A percentile compares a stretch with the other conserved stretches of the same genome.
Evolutionary conservation across 2,888 invertebrate species (phyloP).

Genomic region (Punctoribates punctum): DNA sequence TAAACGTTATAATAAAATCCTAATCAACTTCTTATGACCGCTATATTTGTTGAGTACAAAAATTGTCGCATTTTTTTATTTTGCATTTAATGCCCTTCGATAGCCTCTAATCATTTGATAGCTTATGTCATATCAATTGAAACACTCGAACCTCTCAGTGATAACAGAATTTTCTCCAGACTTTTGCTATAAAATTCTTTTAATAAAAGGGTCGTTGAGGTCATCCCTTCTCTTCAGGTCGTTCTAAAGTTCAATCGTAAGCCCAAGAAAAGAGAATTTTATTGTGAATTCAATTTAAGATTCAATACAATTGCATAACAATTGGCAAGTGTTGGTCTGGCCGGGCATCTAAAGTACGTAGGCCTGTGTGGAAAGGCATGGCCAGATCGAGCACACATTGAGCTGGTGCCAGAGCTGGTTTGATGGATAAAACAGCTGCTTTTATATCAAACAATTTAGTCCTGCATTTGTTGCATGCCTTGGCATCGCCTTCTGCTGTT

Average conservation of each 20-base stretch:
- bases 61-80: no score
- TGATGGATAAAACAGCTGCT: constrained; percentile 34
- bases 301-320: background rate
- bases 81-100: no score
- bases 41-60: background rate
- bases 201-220: constrained; percentile 20
- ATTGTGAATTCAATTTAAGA: background rate
- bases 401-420: constrained; percentile 14
- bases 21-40: constrained; percentile 2
- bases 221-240: no score
- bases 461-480: constrained; percentile 9
- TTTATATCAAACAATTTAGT: constrained; percentile 31
- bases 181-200: background rate
- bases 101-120: background rate
- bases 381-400: background rate
- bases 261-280: background rate
- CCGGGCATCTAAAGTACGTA: background rate
- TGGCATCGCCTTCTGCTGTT: constrained; percentile 40
- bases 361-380: background rate
- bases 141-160: background rate
- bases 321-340: background rate
- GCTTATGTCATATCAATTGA: background rate
- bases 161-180: background rate
- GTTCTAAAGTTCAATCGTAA: no score
- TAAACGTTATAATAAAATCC: background rate